Base-by-base conservation (phyloP, 2,797 vertebrate genomes). In the Diceros bicornis region DNA sequence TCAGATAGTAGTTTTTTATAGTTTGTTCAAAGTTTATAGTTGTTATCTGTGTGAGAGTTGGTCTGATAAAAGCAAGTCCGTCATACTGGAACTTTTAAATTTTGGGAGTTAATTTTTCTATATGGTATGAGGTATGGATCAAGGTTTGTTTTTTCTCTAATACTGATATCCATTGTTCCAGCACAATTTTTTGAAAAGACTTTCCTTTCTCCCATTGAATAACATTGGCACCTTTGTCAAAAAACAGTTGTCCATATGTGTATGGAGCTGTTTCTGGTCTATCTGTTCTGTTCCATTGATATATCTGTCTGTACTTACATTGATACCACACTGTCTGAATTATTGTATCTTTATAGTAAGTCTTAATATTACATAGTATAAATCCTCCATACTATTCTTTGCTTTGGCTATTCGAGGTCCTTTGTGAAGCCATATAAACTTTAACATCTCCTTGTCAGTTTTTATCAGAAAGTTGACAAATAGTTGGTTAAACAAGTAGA, bases 401-500 rank as follows among this genome's bases (percentile, higher is more conserved):
- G 62, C 37, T 94, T 89, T 79, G 41, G 52, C n/a, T 91, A 52
- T 72, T 89, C 37, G 68, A 59, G 13, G 32, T 94, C 37, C 47
- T 88, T 79, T 94, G 77, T 47, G 64, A 47, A 69, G 37, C 16
- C 55, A 91, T 64, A 34, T 82, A 44, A 84, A 88, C 7, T 59
- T 94, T 78, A 89, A 91, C 7, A 92, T 61, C 17, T 81, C 78
- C 59, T 37, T 89, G 23, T 89, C 69, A 78, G 7, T 66, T 91
- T 93, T 87, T 91, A 93, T 37, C 34, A 83, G 47, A 87, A 94
- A 59, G 27, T 74, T 71, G 29, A 96, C 68, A 93, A 79, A 75
- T 55, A 68, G 41, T 59, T 94, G 77, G 44, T 83, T 78, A n/a
- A 88, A 96, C 52, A 91, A 61, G 6, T 68, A 86, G 41, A 75